Evolutionary conservation across 2,797 vertebrate species (phyloP), one percentile per base, ranked within the genome.

Genomic region (Lithobates sylvaticus): DNA sequence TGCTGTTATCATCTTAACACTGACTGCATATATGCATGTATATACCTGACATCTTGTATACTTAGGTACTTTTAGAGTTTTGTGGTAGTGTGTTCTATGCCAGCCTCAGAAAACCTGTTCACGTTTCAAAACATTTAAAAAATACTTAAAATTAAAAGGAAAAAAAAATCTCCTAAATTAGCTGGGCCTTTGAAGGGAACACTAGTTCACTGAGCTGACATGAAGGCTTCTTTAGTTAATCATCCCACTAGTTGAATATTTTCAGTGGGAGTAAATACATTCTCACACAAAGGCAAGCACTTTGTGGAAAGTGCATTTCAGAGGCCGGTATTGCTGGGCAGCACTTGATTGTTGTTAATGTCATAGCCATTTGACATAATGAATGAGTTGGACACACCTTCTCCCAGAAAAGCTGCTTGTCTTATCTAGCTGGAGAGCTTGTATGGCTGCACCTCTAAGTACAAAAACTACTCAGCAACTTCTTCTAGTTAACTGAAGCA

Each of bases 331-430:
- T 93, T 93, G 94, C 94, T 94, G 93, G 91, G 93, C 93, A 90
- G 92, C 92, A 92, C 91, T 92, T 93, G 89, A 95, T 97, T 97
- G 96, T 97, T 94, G 96, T 93, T 93, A 91, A 89, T 93, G 95
- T 96, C 96, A 94, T 94, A 94, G 93, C 93, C 92, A 92, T 91
- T 92, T 96, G 96, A 97, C 96, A 95, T 94, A 97, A 96, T 96
- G 97, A 96, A 96, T 96, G 94, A 95, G 93, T 83, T 89, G 95
- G 96, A 95, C 95, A 96, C 96, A 97, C 96, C 96, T 98, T 97
- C 97, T 93, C 94, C 94, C 92, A 90, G 90, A 93, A 91, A 93
- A 93, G 89, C 89, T 89, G 54, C 89, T 89, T 87, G 92, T 92
- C 95, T 95, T 93, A 94, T 95, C 94, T 94, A 94, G 93, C 93